A percentile compares a stretch with the other conserved stretches of the same genome.
Evolutionary conservation across 2,888 invertebrate species (phyloP).

Genomic region (Hyposoter didymator): DNA sequence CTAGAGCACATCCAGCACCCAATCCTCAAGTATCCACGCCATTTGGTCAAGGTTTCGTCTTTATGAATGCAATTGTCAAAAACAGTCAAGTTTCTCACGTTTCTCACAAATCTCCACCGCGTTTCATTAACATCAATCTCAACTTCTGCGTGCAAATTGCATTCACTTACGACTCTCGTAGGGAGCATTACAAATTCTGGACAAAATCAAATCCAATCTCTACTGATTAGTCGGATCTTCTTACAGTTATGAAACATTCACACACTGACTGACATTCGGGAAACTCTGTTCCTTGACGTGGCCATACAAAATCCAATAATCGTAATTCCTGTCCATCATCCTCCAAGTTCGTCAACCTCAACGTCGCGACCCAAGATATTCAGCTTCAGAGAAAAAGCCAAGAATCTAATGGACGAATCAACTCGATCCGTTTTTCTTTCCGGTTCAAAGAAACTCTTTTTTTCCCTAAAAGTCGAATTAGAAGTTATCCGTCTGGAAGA

Average conservation of each 20-base stretch:
- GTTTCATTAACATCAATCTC: not conserved
- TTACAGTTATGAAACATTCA: not conserved
- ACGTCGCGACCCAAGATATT: not conserved
- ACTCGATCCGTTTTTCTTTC: not conserved
- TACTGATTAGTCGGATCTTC: not conserved
- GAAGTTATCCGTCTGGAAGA: not conserved
- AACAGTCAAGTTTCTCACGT: slow-evolving; percentile 19
- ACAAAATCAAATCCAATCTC: not conserved
- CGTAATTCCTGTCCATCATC: not conserved
- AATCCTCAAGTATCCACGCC: slow-evolving; percentile 28
- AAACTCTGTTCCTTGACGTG: not conserved
- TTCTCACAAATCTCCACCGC: not conserved
- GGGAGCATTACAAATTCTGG: not conserved
- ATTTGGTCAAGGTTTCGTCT: slow-evolving; percentile 44
- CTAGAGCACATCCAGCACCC: not conserved
- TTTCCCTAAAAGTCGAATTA: not conserved
- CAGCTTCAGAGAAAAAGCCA: not conserved
- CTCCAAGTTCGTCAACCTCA: not conserved
- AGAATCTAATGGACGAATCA: not conserved
- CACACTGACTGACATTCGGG: not conserved
- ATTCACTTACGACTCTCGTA: not conserved
- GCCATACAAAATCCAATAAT: not conserved
- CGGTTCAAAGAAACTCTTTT: not conserved
- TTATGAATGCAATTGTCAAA: slow-evolving; percentile 34
- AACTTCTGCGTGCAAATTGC: not conserved